Evolutionary conservation across 1,140 invertebrate genomes (phyloP).

Genomic region (Aphidius ervi): DNA sequence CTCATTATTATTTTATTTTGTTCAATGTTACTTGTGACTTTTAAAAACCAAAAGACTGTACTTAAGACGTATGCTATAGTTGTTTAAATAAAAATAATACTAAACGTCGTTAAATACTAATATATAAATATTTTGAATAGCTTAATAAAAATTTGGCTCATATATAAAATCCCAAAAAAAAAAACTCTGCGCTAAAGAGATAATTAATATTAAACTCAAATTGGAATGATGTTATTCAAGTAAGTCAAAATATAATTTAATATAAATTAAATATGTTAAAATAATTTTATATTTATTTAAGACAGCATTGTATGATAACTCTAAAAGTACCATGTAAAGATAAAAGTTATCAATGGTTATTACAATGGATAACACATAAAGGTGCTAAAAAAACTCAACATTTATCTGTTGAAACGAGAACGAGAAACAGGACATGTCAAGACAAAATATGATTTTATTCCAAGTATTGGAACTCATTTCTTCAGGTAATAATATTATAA

Average conservation of each 20-base stretch:
- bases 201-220: too few relatives aligned
- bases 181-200: too few relatives aligned
- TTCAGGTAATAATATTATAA: constrained; percentile 59
- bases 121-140: too few relatives aligned
- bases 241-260: constrained; percentile 21
- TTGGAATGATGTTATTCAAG: constrained; percentile 73
- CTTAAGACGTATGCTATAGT: too few relatives aligned
- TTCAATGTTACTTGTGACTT: too few relatives aligned
- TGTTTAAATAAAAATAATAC: too few relatives aligned
- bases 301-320: constrained; percentile 92
- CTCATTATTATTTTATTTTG: too few relatives aligned
- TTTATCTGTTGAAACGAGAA: constrained; percentile 90
- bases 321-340: constrained; percentile 93
- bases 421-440: constrained; percentile 83
- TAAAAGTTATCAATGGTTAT: constrained; percentile 94
- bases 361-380: constrained; percentile 86
- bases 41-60: too few relatives aligned
- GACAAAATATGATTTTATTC: constrained; percentile 95
- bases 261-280: neutral
- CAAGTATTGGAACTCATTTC: constrained; percentile 92
- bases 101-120: too few relatives aligned
- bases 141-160: too few relatives aligned
- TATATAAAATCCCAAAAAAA: too few relatives aligned
- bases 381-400: constrained; percentile 87
- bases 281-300: constrained; percentile 28